Conservation (phyloP, 2,113 vertebrate genomes). For the Aphyosemion australe region DNA sequence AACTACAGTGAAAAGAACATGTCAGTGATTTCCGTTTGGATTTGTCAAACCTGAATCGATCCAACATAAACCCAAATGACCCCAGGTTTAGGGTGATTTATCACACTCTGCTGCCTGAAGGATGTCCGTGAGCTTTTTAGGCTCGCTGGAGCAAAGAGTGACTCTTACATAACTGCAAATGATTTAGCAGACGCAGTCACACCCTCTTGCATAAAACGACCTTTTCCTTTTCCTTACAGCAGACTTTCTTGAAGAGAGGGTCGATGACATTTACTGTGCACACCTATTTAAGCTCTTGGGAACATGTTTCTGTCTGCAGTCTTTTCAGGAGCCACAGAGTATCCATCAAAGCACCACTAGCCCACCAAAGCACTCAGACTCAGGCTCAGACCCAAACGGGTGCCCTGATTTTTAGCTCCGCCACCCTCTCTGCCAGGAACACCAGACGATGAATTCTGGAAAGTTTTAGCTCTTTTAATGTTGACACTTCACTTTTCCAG, state of each 20-base stretch:
- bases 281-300: slow-evolving; percentile 16
- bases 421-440: slow-evolving; percentile 59
- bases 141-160: slow-evolving; percentile 32
- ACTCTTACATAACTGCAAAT: slow-evolving; percentile 60
- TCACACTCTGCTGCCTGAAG: slow-evolving; percentile 42
- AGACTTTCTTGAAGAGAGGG: slow-evolving; percentile 8
- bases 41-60: slow-evolving; percentile 54
- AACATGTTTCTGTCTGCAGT: slow-evolving; percentile 14
- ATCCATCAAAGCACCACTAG: slow-evolving; percentile 36
- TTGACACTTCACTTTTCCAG: slow-evolving; percentile 47
- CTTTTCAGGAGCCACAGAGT: slow-evolving; percentile 19
- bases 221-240: slow-evolving; percentile 13
- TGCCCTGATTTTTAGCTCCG: slow-evolving; percentile 49
- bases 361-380: slow-evolving; percentile 34
- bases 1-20: slow-evolving; percentile 33
- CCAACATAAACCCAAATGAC: slow-evolving; percentile 63
- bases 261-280: slow-evolving; percentile 14
- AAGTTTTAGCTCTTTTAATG: slow-evolving; percentile 52
- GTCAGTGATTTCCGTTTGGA: slow-evolving; percentile 43
- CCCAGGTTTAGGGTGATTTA: slow-evolving; percentile 51
- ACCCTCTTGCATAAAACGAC: slow-evolving; percentile 40
- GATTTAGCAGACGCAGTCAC: slow-evolving; percentile 45
- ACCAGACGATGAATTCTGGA: slow-evolving; percentile 50
- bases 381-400: slow-evolving; percentile 48
- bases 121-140: slow-evolving; percentile 41